These are phyloP conservation scores for Amazona guildingii DNA, from an alignment of 2,113 vertebrate species.

Conservation along the genomic window DNA sequence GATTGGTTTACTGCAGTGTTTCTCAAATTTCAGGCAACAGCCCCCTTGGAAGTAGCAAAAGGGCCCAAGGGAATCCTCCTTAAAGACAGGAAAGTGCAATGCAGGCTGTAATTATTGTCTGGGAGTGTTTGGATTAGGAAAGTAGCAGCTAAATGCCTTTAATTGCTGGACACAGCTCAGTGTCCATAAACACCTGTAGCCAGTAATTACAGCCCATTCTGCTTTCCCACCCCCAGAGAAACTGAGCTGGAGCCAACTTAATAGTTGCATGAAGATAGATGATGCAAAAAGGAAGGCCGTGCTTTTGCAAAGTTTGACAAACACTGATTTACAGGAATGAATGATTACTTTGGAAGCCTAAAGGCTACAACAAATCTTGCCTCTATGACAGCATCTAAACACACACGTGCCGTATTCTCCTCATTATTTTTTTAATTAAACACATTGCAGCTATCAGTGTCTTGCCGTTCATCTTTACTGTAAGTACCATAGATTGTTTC, in stretches of 20 bases:
- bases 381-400: neutral
- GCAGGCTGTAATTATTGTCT: neutral
- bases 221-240: neutral
- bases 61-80: neutral
- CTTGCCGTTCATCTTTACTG: constrained; percentile 46
- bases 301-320: neutral
- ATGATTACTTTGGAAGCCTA: constrained; percentile 19
- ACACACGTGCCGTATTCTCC: fast-evolving
- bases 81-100: neutral
- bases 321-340: constrained; percentile 25
- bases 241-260: neutral
- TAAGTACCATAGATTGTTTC: constrained; percentile 6
- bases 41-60: neutral
- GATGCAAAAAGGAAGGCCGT: neutral
- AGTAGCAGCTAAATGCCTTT: constrained; percentile 4
- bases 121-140: neutral
- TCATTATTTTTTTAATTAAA: constrained; percentile 33
- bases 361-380: constrained; percentile 32
- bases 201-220: neutral
- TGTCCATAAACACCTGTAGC: neutral
- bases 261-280: neutral
- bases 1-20: constrained; percentile 14
- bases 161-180: neutral
- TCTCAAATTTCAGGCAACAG: constrained; percentile 4
- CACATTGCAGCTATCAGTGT: constrained; percentile 29